Conservation (phyloP, 1,140 invertebrate genomes). For the Heliconius congener region DNA sequence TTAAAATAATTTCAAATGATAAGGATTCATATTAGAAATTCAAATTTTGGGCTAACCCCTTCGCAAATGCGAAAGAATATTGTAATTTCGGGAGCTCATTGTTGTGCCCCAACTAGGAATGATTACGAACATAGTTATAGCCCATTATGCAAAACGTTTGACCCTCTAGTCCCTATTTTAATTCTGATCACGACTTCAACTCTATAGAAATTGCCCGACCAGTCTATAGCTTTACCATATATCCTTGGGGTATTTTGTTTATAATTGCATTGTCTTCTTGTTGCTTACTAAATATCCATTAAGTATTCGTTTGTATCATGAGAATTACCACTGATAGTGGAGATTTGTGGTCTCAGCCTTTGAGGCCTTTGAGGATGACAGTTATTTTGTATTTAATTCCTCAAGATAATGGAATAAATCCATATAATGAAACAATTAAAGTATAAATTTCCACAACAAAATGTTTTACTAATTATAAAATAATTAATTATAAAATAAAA, state of each 20-base stretch:
- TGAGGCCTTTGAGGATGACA: not conserved
- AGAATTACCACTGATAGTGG: not conserved
- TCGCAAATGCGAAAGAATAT: constrained; percentile 7
- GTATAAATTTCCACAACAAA: not conserved
- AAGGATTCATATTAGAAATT: not conserved
- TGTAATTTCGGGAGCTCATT: constrained; percentile 8
- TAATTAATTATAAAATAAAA: constrained; percentile 4
- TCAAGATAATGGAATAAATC: not conserved
- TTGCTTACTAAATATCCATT: not conserved
- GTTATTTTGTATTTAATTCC: not conserved
- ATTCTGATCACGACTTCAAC: constrained; percentile 8
- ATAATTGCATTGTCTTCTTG: not conserved
- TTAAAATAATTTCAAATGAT: constrained; percentile 4
- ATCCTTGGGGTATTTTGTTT: not conserved
- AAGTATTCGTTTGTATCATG: not conserved
- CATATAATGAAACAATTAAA: not conserved
- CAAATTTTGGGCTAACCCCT: constrained; percentile 9
- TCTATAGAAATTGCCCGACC: not conserved
- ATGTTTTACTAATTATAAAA: not conserved
- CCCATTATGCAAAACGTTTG: constrained; percentile 13
- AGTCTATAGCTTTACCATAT: constrained; percentile 4
- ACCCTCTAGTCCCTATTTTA: constrained; percentile 9
- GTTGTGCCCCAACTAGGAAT: constrained; percentile 13
- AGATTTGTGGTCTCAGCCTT: too few relatives aligned
- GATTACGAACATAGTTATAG: constrained; percentile 10